These are phyloP conservation scores for Felis chaus DNA, from an alignment of 2,113 vertebrate species.

Conservation along the genomic window DNA sequence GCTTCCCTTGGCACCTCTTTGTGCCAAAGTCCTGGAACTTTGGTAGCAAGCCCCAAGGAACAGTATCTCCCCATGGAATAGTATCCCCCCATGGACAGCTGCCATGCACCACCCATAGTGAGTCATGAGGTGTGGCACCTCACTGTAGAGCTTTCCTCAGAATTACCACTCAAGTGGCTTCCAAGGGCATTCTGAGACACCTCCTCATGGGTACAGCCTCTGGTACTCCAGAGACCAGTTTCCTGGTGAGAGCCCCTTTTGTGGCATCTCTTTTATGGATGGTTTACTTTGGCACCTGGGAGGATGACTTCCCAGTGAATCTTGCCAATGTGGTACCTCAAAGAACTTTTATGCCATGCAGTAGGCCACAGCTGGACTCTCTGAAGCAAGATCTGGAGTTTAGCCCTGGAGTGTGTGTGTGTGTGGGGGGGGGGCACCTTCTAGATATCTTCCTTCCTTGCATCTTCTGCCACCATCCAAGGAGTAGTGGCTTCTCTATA, in stretches of 20 bases:
- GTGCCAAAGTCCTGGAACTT: background rate
- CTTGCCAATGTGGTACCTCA: background rate
- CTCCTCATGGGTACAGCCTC: background rate
- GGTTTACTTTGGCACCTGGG: background rate
- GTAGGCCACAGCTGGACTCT: fast-evolving
- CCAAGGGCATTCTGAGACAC: background rate
- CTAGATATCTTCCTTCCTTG: background rate
- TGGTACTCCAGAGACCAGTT: background rate
- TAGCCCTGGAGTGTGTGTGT: background rate
- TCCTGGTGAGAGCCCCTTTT: background rate
- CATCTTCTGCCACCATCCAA: background rate
- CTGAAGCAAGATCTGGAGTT: background rate
- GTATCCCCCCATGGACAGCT: background rate
- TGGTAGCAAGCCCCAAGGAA: background rate
- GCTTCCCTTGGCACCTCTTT: background rate
- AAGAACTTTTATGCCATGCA: background rate
- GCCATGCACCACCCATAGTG: background rate
- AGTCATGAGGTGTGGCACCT: background rate
- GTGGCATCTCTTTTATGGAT: background rate
- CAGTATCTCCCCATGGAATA: background rate
- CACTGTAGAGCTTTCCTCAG: background rate
- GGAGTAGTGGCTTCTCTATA: background rate
- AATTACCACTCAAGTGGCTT: background rate
- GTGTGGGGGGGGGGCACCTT: background rate
- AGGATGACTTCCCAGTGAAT: background rate